These are phyloP conservation scores for Mohoua ochrocephala DNA, from an alignment of 2,113 vertebrate species.

Conservation along the genomic window DNA sequence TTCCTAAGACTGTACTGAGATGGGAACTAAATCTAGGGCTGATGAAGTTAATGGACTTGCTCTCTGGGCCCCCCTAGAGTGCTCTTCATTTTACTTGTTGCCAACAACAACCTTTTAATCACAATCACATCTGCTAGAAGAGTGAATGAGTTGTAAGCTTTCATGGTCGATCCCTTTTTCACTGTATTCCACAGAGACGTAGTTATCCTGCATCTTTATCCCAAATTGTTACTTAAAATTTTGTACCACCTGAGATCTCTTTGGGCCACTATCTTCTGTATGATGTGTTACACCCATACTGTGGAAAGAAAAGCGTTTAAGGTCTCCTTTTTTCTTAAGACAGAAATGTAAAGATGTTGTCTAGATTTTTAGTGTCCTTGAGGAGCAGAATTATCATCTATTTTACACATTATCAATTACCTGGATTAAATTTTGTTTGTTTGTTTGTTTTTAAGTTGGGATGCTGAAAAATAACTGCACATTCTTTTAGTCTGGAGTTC, in stretches of 20 bases:
- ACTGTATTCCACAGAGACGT: not conserved
- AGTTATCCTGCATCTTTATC: not conserved
- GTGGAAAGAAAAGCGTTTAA: not conserved
- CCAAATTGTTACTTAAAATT: not conserved
- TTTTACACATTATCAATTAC: not conserved
- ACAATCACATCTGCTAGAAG: conserved; percentile 3
- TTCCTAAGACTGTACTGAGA: not conserved
- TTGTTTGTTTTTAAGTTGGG: not conserved
- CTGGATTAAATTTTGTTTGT: not conserved
- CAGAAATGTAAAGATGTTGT: not conserved
- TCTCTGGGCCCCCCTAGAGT: not conserved
- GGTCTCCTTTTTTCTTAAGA: not conserved
- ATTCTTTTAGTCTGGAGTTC: not conserved
- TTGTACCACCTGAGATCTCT: not conserved
- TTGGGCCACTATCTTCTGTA: not conserved
- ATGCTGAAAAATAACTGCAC: not conserved
- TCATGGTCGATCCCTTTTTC: not conserved
- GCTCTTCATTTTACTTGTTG: conserved; percentile 40
- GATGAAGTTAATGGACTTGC: conserved; percentile 34
- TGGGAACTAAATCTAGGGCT: not conserved
- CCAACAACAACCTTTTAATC: conserved; percentile 29
- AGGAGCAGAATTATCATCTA: not conserved
- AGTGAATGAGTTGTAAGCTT: not conserved
- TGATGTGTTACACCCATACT: accelerated
- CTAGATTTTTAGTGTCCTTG: not conserved